phyloP scores from a whole-genome alignment of 2,113 vertebrate species.

The Anoura caudifer region DNA sequence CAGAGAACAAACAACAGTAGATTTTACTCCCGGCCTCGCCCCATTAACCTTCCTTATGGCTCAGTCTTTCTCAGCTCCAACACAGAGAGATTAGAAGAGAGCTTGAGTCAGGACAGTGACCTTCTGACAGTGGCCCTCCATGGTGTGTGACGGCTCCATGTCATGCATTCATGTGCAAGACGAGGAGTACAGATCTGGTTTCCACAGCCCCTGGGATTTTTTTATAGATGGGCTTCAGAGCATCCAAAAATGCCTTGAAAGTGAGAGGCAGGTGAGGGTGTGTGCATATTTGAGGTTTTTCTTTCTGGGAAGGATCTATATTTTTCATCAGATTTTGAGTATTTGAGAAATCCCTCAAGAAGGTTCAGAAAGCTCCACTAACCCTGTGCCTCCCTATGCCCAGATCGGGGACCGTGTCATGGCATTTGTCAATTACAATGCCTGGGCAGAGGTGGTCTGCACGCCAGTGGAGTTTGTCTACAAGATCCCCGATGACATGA shows the following conservation, averaged over 20 bases:
- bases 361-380: background rate
- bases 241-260: background rate
- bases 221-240: background rate
- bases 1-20: background rate
- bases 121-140: too few relatives aligned
- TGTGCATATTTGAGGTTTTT: background rate
- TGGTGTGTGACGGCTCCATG: rapidly evolving
- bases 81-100: background rate
- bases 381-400: background rate
- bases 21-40: background rate
- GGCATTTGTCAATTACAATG: slow-evolving; percentile 96
- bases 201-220: background rate
- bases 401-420: slow-evolving; percentile 98
- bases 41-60: background rate
- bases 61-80: background rate
- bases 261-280: background rate
- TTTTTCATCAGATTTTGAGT: background rate
- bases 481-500: slow-evolving; percentile 97
- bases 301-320: background rate
- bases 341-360: background rate
- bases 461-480: slow-evolving; percentile 93
- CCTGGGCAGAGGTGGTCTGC: slow-evolving; percentile 98
- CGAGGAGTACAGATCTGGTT: background rate
- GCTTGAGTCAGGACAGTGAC: background rate
- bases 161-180: background rate